Base-by-base conservation (phyloP, 2,113 vertebrate species). In the Pteropus alecto region DNA sequence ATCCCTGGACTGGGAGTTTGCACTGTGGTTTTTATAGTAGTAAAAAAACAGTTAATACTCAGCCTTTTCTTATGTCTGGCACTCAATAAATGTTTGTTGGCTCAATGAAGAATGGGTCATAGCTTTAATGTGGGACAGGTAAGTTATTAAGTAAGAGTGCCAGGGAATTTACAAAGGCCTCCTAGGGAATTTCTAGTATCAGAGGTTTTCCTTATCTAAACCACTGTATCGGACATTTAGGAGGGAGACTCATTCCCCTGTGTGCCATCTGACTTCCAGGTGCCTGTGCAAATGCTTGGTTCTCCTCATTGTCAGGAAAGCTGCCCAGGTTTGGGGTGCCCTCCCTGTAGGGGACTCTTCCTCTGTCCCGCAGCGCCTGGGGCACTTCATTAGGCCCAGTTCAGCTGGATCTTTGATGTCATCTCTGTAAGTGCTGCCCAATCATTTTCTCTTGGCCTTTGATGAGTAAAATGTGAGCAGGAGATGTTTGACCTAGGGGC, bases 361-460 rank as follows among this genome's bases (percentile, higher is more conserved):
- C 79, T 95, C 35, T 7, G 18, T 79, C 30, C 63, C 54, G 41
- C 8, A 85, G 90, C 35, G 51, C 79, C 54, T 7, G 13, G 38
- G 94, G 73, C 77, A 38, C 74, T 85, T 82, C 86, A 56, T 63
- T 51, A 86, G 76, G 58, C 60, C 77, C 67, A 78, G 46, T 84
- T 95, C 89, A 91, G 77, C 56, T 92, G 95, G 33, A 83, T 82
- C 92, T 96, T 94, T 95, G 91, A 95, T 93, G 82, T 94, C 79
- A 71, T 96, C 93, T 93, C 79, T 76, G 61, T 94, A 92, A 96
- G 87, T 58, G 63, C 74, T 92, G 71, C 84, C 60, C 6, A 15
- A 65, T 84, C 87, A 81, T 96, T 89, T 97, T 93, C 88, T 90
- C 54, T 95, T 97, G 70, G 71, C 94, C 93, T 97, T 98, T 96